phyloP scores from a whole-genome alignment of 2,888 invertebrate genomes.

The Anoplius nigerrimus region DNA sequence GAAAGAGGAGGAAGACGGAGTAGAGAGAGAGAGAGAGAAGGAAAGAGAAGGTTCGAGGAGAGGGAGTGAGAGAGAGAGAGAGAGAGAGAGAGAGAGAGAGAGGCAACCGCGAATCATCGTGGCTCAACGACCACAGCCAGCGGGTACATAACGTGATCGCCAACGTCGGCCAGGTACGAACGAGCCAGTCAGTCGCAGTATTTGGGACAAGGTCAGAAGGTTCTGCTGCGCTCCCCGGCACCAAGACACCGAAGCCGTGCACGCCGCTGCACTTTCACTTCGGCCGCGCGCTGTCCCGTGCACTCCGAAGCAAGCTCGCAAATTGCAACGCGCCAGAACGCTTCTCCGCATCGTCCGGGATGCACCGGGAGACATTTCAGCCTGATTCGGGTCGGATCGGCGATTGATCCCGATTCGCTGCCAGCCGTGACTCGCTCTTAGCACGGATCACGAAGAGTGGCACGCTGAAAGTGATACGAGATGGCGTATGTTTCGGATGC shows the following conservation, averaged over 20 bases:
- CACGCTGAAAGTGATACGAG: too few relatives aligned
- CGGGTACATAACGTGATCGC: conserved; percentile 11
- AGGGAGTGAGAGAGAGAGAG: conserved; percentile 12
- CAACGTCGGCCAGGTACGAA: conserved; percentile 36
- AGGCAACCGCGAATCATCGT: conserved; percentile 23
- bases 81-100: conserved; percentile 24
- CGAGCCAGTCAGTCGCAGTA: conserved; percentile 69
- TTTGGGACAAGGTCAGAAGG: conserved; percentile 76
- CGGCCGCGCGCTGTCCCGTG: conserved; percentile 39
- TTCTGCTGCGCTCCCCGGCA: conserved; percentile 68
- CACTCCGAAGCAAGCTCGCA: conserved; percentile 47
- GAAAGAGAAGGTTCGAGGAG: too few relatives aligned
- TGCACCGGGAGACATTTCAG: too few relatives aligned
- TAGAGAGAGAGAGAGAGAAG: too few relatives aligned
- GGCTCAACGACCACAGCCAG: conserved; percentile 13
- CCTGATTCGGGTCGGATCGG: too few relatives aligned
- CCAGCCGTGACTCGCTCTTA: too few relatives aligned
- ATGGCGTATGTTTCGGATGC: too few relatives aligned
- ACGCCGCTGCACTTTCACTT: conserved; percentile 72
- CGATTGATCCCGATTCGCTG: too few relatives aligned
- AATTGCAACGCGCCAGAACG: conserved; percentile 39
- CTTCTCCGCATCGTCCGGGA: too few relatives aligned
- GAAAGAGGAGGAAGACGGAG: too few relatives aligned
- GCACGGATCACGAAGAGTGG: too few relatives aligned
- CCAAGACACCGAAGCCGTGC: conserved; percentile 54